A percentile compares a stretch with the other conserved stretches of the same genome.
Evolutionary conservation across 1,140 invertebrate genomes (phyloP).

Genomic region (Camponotus vicinus): DNA sequence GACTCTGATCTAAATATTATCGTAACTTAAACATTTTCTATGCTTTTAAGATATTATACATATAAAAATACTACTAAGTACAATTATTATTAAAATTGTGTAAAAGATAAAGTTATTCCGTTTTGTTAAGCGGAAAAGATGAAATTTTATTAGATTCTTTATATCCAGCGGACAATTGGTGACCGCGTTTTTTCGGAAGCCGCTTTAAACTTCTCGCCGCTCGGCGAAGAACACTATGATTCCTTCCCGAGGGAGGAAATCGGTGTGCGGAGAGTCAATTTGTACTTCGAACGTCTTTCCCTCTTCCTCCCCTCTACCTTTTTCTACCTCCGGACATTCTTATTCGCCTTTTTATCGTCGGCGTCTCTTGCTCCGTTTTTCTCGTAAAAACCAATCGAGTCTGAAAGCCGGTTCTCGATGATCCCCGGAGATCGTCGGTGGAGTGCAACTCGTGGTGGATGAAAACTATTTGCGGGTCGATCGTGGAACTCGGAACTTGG

Average conservation of each 20-base stretch:
- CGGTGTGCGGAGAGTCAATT: constrained; percentile 48
- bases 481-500: constrained; percentile 47
- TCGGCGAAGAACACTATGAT: constrained; percentile 32
- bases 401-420: constrained; percentile 58
- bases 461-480: constrained; percentile 60
- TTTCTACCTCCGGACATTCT: constrained; percentile 42
- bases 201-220: constrained; percentile 47
- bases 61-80: neutral
- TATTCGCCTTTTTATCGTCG: constrained; percentile 45
- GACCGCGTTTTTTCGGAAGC: constrained; percentile 23
- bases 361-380: constrained; percentile 50
- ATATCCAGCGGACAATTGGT: constrained; percentile 32
- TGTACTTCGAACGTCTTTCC: constrained; percentile 24
- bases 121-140: neutral
- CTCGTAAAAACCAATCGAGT: constrained; percentile 63
- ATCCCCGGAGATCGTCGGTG: constrained; percentile 47
- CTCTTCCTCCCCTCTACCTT: neutral
- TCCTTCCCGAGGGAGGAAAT: constrained; percentile 37
- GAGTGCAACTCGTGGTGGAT: constrained; percentile 55
- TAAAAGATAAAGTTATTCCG: neutral
- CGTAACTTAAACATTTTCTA: neutral
- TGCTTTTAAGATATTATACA: neutral
- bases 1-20: neutral
- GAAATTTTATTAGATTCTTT: constrained; percentile 39
- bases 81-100: neutral